Conservation (phyloP, 2,113 vertebrate species). For the Forbesichthys agassizii region DNA sequence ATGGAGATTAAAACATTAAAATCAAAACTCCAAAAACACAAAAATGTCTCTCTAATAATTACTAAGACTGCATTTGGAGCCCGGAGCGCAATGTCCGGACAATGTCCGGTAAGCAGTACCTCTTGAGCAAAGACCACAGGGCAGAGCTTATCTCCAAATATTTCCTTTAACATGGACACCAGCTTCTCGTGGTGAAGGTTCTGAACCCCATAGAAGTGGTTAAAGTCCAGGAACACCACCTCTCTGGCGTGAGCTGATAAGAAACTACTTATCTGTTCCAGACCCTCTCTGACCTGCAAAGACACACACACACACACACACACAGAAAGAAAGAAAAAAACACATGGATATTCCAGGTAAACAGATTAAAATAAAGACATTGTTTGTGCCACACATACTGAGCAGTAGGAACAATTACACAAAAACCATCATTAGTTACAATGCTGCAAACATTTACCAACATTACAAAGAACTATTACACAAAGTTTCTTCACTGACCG, state of each 20-base stretch:
- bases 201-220: slow-evolving; percentile 98
- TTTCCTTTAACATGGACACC: slow-evolving; percentile 93
- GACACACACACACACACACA: slow-evolving; percentile 13
- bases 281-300: slow-evolving; percentile 84
- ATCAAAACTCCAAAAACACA: neutral
- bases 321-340: neutral
- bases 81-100: too few species aligned
- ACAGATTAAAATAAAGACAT: neutral
- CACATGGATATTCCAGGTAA: neutral
- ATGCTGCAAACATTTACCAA: neutral
- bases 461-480: neutral
- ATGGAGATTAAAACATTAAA: slow-evolving; percentile 30
- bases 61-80: too few species aligned
- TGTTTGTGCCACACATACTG: too few species aligned
- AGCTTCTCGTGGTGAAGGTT: slow-evolving; percentile 96
- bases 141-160: slow-evolving; percentile 93
- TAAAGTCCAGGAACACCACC: slow-evolving; percentile 96
- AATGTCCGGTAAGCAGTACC: neutral
- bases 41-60: too few species aligned
- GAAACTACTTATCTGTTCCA: slow-evolving; percentile 93
- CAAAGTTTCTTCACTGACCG: slow-evolving; percentile 66
- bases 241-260: slow-evolving; percentile 87
- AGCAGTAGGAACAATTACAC: too few species aligned
- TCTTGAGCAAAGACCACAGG: slow-evolving; percentile 85
- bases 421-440: too few species aligned